Base-by-base conservation (phyloP, 1,140 invertebrate genomes). In the Prorops nasuta region DNA sequence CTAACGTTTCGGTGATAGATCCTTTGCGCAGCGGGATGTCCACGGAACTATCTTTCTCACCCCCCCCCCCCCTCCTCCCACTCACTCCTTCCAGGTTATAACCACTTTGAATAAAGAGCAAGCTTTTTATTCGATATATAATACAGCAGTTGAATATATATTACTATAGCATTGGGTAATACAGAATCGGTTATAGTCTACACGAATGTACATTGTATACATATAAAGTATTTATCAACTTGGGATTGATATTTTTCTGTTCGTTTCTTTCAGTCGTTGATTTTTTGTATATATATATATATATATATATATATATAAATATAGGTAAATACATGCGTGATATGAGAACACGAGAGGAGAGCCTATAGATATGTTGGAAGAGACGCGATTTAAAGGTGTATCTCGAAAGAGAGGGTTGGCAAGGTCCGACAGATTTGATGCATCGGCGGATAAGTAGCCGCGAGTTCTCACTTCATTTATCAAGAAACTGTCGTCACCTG, bases 391-490 rank as follows among this genome's bases (percentile, higher is more conserved):
- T 14, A 19, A 31, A 46, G 53, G 57, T 55, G 50, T 35, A 42
- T 58, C 58, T 60, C 61, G 55, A 63, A 56, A 42, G 37, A 48
- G 32, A 24, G 44, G 51, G 56, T 56, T 32, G 43, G 38, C 34
- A 51, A 35, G 41, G 47, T 48, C 32, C 21, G 65, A 67, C 63
- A 66, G 58, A 68, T 69, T 67, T 69, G 68, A 71, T 68, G 54
- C 60, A 67, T 66, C 57, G 64, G 42, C 45, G 58, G 66, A 64
- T 69, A 66, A 67, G 66, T 66, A 69, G 63, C 56, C 49, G 54
- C 54, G 59, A 66, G 59, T 67, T 71, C 68, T 65, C 68, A 63
- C 63, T 66, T 67, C 60, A 69, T 71, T 69, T 63, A 64, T 69
- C 65, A 71, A 57, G 42, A 43, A 57, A 54, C 53, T 57, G 54